Evolutionary conservation across 1,140 invertebrate species (phyloP).

Genomic region (Steinernema khuongi): DNA sequence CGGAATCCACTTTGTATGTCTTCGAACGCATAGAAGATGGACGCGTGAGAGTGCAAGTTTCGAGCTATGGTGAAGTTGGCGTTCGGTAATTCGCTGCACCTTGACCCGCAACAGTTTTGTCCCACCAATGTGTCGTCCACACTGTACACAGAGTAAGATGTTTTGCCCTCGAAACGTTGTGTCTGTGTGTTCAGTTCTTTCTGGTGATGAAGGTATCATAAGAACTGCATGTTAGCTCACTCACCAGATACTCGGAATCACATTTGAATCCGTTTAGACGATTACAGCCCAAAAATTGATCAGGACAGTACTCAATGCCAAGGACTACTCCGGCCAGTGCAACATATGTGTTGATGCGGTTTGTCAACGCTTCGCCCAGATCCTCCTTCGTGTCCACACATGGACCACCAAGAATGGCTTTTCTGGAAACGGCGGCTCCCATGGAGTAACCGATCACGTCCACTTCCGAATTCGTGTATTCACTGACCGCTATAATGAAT

Average conservation of each 20-base stretch:
- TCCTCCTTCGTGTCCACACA: conserved; percentile 21
- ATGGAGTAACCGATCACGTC: conserved; percentile 42
- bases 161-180: not conserved
- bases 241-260: not conserved
- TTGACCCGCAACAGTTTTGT: not conserved
- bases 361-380: conserved; percentile 6
- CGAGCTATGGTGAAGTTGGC: not conserved
- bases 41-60: not conserved
- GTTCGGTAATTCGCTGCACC: not conserved
- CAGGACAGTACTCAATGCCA: not conserved
- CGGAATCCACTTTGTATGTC: not conserved
- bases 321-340: conserved; percentile 8
- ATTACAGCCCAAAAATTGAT: not conserved
- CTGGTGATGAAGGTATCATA: not conserved
- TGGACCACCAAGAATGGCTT: conserved; percentile 31
- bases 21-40: not conserved
- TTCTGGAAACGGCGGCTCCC: conserved; percentile 42
- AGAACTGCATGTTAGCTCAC: conserved; percentile 1
- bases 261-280: not conserved
- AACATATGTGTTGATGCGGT: conserved; percentile 14
- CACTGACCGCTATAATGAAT: conserved; percentile 29
- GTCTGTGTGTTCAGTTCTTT: not conserved
- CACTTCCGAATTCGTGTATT: conserved; percentile 32
- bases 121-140: not conserved
- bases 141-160: not conserved